phyloP scores from a whole-genome alignment of 2,888 invertebrate species.

The Sarcophaga variegata region DNA sequence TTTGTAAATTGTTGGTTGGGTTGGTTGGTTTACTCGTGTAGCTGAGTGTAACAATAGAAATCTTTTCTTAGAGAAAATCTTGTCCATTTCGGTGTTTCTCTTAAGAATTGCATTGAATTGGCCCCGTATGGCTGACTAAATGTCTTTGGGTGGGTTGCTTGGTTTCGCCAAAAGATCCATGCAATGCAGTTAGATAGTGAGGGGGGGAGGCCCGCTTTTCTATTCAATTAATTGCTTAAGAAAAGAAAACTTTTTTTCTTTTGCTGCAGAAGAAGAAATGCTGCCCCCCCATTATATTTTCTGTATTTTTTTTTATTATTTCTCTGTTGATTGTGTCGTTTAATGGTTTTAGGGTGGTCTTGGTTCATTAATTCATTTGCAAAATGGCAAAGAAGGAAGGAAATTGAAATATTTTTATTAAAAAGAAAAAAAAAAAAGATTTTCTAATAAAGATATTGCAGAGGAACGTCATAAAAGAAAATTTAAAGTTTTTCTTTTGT shows the following conservation, averaged over 20 bases:
- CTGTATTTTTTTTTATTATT: slow-evolving; percentile 21
- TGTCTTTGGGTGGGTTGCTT: slow-evolving; percentile 30
- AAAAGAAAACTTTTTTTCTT: background rate
- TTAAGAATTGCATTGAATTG: slow-evolving; percentile 50
- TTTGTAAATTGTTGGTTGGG: slow-evolving; percentile 1
- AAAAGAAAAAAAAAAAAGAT: slow-evolving; percentile 17
- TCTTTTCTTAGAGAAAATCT: slow-evolving; percentile 55
- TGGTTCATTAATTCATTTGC: slow-evolving; percentile 57
- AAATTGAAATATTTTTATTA: background rate
- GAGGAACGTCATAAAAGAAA: slow-evolving; percentile 24
- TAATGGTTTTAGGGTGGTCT: slow-evolving; percentile 59
- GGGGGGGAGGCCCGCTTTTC: background rate
- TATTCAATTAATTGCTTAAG: slow-evolving; percentile 57
- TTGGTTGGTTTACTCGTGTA: too few relatives aligned
- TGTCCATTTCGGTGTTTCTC: slow-evolving; percentile 25
- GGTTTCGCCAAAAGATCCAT: too few relatives aligned
- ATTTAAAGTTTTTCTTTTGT: too few relatives aligned
- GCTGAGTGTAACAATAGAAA: background rate
- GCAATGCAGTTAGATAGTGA: background rate
- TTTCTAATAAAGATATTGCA: slow-evolving; percentile 54
- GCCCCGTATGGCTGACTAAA: slow-evolving; percentile 51
- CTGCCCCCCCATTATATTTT: background rate
- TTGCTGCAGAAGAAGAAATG: background rate
- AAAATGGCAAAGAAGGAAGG: background rate
- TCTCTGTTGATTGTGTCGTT: slow-evolving; percentile 54